Conservation (phyloP, 2,797 vertebrate genomes). For the Acrossocheilus fasciatus region DNA sequence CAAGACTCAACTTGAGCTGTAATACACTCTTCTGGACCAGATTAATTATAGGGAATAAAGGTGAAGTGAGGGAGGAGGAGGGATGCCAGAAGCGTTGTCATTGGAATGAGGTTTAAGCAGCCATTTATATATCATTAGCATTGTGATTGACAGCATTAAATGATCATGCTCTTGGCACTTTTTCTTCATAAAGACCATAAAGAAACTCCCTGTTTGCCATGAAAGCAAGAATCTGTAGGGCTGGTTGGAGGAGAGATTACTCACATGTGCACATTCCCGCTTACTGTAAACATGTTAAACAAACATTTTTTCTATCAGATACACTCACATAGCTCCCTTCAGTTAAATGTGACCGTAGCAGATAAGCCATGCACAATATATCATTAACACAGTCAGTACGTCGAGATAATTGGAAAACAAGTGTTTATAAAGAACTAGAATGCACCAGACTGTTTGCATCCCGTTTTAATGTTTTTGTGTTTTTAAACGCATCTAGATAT, state of each 20-base stretch:
- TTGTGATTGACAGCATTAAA: conserved; percentile 33
- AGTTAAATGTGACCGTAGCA: conserved; percentile 18
- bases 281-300: not conserved
- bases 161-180: not conserved
- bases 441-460: not conserved
- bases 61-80: conserved; percentile 5
- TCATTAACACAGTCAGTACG: conserved; percentile 18
- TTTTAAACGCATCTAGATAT: not conserved
- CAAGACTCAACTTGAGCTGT: not conserved
- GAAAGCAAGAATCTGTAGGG: not conserved
- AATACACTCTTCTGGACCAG: not conserved
- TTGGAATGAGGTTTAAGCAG: conserved; percentile 7
- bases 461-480: not conserved
- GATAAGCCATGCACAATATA: conserved; percentile 25
- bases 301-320: conserved; percentile 26
- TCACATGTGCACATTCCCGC: not conserved
- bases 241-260: conserved; percentile 3
- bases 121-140: conserved; percentile 18
- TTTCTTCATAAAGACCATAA: not conserved
- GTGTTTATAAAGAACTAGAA: conserved; percentile 1
- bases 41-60: conserved; percentile 28
- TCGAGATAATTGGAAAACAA: conserved; percentile 11
- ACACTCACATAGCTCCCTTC: not conserved
- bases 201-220: conserved; percentile 7
- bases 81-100: conserved; percentile 16